Evolutionary conservation across 1,140 invertebrate genomes (phyloP).

Genomic region (Sweltsa coloradensis): DNA sequence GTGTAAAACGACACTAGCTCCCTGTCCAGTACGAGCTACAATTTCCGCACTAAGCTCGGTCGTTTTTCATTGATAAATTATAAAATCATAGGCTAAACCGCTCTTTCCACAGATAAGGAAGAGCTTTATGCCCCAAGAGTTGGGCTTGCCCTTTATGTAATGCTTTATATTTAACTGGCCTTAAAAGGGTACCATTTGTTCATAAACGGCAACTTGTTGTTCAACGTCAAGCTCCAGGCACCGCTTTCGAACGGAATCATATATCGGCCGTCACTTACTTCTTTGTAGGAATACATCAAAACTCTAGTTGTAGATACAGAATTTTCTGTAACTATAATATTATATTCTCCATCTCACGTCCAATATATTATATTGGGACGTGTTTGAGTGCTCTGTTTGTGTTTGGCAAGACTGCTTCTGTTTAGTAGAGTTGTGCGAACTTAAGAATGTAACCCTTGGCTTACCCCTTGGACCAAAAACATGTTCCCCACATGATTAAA

Average conservation of each 20-base stretch:
- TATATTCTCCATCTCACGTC: no score
- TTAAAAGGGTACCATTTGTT: conserved; percentile 10
- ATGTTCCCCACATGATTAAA: no score
- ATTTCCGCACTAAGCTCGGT: neutral
- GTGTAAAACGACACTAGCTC: conserved; percentile 13
- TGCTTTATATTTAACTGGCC: conserved; percentile 7
- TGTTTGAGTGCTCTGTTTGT: no score
- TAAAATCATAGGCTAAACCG: conserved; percentile 14
- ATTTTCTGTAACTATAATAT: no score
- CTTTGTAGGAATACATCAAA: no score
- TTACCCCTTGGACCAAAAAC: no score
- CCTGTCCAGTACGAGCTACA: conserved; percentile 6
- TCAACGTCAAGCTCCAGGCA: conserved; percentile 12
- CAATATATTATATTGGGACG: no score
- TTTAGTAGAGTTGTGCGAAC: no score
- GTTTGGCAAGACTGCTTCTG: no score
- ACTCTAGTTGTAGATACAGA: no score
- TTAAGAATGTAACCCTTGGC: no score
- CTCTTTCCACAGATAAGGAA: conserved; percentile 2
- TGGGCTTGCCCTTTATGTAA: conserved; percentile 12
- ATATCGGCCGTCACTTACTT: conserved; percentile 17
- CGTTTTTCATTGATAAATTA: conserved; percentile 12
- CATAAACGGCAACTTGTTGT: conserved; percentile 11
- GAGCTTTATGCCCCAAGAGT: conserved; percentile 8
- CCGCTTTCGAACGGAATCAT: neutral